A percentile compares a stretch with the other conserved stretches of the same genome.
phyloP scores from a whole-genome alignment of 2,113 vertebrate genomes.

The Arizona elegans region DNA sequence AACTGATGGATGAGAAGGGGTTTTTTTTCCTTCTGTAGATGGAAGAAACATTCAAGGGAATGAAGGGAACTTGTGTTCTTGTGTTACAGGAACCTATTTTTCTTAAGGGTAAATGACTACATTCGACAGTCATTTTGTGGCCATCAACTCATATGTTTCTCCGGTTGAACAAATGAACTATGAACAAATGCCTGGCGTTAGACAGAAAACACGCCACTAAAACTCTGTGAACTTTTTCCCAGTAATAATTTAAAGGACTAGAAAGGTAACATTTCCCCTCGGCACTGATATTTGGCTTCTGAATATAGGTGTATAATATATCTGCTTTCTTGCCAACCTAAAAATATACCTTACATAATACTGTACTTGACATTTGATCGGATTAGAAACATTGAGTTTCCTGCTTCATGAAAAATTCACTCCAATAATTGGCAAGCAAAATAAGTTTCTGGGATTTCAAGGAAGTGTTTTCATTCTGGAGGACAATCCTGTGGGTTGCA shows the following conservation, averaged over 20 bases:
- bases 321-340: conserved; percentile 41
- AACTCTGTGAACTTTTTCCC: neutral
- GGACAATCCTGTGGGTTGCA: neutral
- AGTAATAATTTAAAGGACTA: neutral
- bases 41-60: neutral
- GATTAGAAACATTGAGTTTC: conserved; percentile 41
- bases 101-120: neutral
- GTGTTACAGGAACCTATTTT: neutral
- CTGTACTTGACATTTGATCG: conserved; percentile 50
- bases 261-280: conserved; percentile 25
- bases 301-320: conserved; percentile 55
- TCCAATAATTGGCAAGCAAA: neutral
- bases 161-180: neutral
- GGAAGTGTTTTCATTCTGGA: neutral
- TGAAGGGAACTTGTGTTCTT: neutral
- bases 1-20: neutral
- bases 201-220: neutral
- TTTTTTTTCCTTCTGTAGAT: neutral
- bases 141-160: neutral
- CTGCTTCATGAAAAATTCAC: neutral
- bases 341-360: conserved; percentile 17
- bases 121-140: neutral
- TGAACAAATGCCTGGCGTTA: neutral
- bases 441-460: neutral
- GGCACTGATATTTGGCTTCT: conserved; percentile 40